Percentiles rank a stretch among this genome's conserved stretches.
These are phyloP conservation scores for Amphiprion percula DNA, from an alignment of 2,113 vertebrate genomes.

Conservation along the genomic window DNA sequence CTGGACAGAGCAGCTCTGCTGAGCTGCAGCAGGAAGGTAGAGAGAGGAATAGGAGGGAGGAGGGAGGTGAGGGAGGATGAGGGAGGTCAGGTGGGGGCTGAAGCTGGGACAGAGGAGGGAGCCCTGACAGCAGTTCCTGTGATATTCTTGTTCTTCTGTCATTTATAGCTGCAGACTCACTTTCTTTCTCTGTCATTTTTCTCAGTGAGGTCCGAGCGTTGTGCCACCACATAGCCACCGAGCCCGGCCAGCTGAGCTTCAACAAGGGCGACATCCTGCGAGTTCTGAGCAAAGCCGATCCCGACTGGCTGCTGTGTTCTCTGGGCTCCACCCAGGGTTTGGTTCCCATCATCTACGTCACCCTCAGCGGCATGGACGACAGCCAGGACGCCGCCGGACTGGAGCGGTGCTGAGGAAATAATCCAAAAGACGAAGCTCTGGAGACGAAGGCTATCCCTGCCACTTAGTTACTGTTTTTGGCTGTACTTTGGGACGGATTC, in stretches of 20 bases:
- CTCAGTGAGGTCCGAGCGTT: constrained; percentile 91
- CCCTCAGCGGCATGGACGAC: constrained; percentile 77
- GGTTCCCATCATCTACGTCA: constrained; percentile 93
- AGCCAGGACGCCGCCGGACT: constrained; percentile 54
- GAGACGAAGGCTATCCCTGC: neutral
- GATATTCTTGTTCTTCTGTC: too few species aligned
- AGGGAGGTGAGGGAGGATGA: too few species aligned
- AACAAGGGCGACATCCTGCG: constrained; percentile 90
- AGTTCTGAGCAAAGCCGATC: constrained; percentile 87
- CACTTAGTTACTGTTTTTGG: neutral
- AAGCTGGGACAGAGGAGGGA: too few species aligned
- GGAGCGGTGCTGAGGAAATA: constrained; percentile 20
- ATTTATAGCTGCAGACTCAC: neutral
- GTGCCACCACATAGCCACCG: constrained; percentile 93
- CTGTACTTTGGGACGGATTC: neutral
- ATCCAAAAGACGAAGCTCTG: neutral
- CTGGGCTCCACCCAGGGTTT: constrained; percentile 86
- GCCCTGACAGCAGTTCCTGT: too few species aligned
- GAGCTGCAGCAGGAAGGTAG: too few species aligned
- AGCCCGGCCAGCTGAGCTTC: constrained; percentile 94
- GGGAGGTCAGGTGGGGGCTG: too few species aligned
- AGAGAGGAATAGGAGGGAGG: too few species aligned
- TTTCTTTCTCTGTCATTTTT: constrained; percentile 28
- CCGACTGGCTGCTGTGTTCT: constrained; percentile 92
- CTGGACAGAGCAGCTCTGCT: too few species aligned